These are phyloP conservation scores for Torymus auratus DNA, from an alignment of 2,888 invertebrate genomes.

Conservation along the genomic window DNA sequence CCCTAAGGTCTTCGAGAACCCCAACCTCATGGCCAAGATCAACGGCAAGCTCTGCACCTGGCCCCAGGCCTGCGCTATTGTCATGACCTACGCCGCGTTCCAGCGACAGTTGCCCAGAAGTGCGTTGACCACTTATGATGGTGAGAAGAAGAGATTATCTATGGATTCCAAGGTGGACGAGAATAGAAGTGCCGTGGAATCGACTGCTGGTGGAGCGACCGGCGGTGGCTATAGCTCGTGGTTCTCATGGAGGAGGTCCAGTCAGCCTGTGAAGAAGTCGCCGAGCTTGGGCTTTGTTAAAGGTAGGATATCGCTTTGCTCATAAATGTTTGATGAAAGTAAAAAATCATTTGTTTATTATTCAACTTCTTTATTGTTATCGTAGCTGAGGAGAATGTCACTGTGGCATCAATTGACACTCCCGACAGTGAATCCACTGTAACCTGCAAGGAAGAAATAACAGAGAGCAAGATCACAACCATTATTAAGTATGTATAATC, in stretches of 20 bases:
- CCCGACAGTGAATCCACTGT: constrained; percentile 7
- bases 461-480: constrained; percentile 13
- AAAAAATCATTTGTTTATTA: too few species aligned
- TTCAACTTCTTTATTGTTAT: too few species aligned
- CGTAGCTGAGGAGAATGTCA: too few species aligned
- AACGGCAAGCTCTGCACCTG: constrained; percentile 94
- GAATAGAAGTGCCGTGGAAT: constrained; percentile 33
- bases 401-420: too few species aligned
- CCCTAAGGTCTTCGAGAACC: constrained; percentile 86
- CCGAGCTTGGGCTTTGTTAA: constrained; percentile 50
- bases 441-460: constrained; percentile 27
- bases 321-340: background rate
- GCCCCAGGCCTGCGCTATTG: constrained; percentile 92
- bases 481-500: constrained; percentile 23
- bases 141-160: constrained; percentile 65
- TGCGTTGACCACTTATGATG: constrained; percentile 69
- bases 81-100: constrained; percentile 91
- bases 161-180: constrained; percentile 60
- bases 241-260: constrained; percentile 79
- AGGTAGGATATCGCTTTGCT: constrained; percentile 56
- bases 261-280: constrained; percentile 64
- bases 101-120: constrained; percentile 87
- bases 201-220: constrained; percentile 37
- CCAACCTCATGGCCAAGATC: constrained; percentile 90
- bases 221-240: constrained; percentile 78